Evolutionary conservation across 1,140 invertebrate species (phyloP).

Genomic region (Drosophila mauritiana): DNA sequence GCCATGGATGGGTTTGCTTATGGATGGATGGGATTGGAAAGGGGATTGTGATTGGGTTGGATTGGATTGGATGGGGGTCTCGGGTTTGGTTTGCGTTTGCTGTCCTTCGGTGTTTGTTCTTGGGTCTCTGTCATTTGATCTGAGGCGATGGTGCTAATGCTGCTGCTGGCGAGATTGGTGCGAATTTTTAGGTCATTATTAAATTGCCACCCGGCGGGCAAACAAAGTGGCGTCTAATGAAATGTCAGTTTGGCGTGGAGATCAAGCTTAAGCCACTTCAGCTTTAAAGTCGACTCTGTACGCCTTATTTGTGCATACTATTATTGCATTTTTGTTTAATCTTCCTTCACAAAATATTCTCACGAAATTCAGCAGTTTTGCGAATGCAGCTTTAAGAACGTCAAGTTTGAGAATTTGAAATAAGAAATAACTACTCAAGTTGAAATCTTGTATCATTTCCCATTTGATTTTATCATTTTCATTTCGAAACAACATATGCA

Average conservation of each 20-base stretch:
- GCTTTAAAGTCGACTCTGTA: background rate
- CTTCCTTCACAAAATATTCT: background rate
- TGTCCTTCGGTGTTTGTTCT: slow-evolving; percentile 2
- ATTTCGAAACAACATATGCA: background rate
- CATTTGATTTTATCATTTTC: background rate
- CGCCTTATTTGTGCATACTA: background rate
- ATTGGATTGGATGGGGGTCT: background rate
- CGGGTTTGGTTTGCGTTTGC: background rate
- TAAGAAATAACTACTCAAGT: background rate
- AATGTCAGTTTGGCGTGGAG: slow-evolving; percentile 3
- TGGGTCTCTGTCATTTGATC: slow-evolving; percentile 24
- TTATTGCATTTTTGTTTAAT: background rate
- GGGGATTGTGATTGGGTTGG: background rate
- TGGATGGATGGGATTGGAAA: no score
- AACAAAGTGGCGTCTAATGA: slow-evolving; percentile 24
- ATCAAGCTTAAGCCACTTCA: slow-evolving; percentile 1
- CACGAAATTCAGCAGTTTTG: background rate
- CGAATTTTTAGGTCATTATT: slow-evolving; percentile 30
- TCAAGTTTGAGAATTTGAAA: no score
- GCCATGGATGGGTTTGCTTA: no score
- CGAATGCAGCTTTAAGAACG: no score
- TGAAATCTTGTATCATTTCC: background rate
- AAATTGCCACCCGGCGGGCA: slow-evolving; percentile 20
- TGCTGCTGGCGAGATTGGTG: background rate
- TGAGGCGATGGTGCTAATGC: background rate